A percentile compares a stretch with the other conserved stretches of the same genome.
Evolutionary conservation across 2,888 invertebrate genomes (phyloP).

Genomic region (Orthonychiurus folsomi): DNA sequence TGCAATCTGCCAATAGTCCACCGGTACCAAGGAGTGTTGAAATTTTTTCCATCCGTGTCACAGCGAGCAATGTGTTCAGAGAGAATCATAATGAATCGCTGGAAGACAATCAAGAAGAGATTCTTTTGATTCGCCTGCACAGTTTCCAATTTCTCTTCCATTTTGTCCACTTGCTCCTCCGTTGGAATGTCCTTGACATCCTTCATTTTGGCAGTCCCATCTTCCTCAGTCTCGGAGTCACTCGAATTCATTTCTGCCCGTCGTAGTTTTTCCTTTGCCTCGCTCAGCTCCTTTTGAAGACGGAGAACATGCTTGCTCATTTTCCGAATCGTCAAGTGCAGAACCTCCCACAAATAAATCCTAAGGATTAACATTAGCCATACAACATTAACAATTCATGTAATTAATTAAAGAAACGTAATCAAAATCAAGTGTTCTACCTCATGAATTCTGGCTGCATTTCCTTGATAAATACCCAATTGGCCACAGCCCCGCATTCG

Average conservation of each 20-base stretch:
- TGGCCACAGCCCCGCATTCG: constrained; percentile 92
- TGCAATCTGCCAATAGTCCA: constrained; percentile 90
- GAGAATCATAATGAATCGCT: constrained; percentile 94
- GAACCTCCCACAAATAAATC: constrained; percentile 90
- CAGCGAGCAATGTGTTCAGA: constrained; percentile 89
- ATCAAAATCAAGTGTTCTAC: too few relatives aligned
- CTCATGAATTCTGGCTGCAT: constrained; percentile 83
- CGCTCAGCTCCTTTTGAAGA: constrained; percentile 62
- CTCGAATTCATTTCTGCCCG: constrained; percentile 57
- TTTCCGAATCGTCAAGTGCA: constrained; percentile 90
- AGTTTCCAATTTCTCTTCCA: constrained; percentile 89
- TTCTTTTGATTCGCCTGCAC: constrained; percentile 95
- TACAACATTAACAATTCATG: too few relatives aligned
- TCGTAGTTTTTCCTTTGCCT: constrained; percentile 77
- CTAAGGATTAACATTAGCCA: constrained; percentile 42
- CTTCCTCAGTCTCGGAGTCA: constrained; percentile 60
- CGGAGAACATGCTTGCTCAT: constrained; percentile 92
- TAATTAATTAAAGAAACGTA: too few relatives aligned
- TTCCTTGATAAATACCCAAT: constrained; percentile 93
- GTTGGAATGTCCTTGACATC: constrained; percentile 56
- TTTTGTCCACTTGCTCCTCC: constrained; percentile 80
- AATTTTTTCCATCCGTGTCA: constrained; percentile 86
- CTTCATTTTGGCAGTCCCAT: constrained; percentile 45
- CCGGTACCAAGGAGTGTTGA: constrained; percentile 89
- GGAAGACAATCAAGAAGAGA: constrained; percentile 91